These are phyloP conservation scores for Bothrops jararaca DNA, from an alignment of 2,113 vertebrate genomes.

Conservation along the genomic window DNA sequence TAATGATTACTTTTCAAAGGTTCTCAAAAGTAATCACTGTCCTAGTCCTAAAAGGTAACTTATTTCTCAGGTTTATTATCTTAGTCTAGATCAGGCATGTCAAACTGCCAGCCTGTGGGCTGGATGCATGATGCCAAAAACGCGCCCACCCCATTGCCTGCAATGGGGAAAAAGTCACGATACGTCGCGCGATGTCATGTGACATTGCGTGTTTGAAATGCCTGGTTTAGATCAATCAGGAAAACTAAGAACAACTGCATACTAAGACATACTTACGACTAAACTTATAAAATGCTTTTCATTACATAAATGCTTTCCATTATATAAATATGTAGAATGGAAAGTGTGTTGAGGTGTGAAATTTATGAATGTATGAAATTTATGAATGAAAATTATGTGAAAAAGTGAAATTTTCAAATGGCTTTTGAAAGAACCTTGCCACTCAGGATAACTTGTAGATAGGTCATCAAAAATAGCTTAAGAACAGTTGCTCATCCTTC, in stretches of 20 bases:
- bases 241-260: background rate
- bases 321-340: background rate
- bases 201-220: too few species aligned
- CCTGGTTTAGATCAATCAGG: background rate
- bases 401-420: background rate
- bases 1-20: slow-evolving; percentile 65
- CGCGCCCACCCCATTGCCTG: too few species aligned
- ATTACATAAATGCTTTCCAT: background rate
- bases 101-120: too few species aligned
- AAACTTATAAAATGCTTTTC: background rate
- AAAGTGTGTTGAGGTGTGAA: background rate
- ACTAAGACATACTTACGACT: background rate
- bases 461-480: background rate
- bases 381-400: background rate
- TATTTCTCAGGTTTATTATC: slow-evolving; percentile 3
- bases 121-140: too few species aligned
- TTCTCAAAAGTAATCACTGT: slow-evolving; percentile 91
- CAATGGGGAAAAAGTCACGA: too few species aligned
- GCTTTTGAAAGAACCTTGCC: background rate
- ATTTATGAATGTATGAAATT: background rate
- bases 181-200: too few species aligned
- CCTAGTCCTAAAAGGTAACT: slow-evolving; percentile 92
- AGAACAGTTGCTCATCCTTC: background rate
- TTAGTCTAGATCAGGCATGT: background rate
- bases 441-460: background rate